Evolutionary conservation across 2,113 vertebrate genomes (phyloP), one percentile per base, ranked within the genome.

Genomic region (Serilophus lunatus): DNA sequence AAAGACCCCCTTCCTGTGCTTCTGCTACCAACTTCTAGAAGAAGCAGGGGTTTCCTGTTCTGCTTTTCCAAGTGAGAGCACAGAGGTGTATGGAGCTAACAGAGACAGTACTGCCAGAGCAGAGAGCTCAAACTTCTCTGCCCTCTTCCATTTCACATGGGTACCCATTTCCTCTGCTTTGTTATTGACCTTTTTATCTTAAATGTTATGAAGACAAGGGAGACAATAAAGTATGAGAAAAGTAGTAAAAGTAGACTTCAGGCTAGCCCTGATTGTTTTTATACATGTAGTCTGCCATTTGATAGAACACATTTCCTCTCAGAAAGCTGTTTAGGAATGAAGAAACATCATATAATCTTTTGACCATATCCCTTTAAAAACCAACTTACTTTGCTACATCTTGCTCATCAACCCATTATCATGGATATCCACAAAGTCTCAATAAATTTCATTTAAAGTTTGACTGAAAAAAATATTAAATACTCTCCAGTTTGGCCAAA

Each of bases 381-480:
- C 33, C 31, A 68, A 4, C 35, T 82, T 87, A 44, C 6, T 51
- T 84, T 76, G 76, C 36, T 64, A 57, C 22, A 63, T 59, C 42
- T 81, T 38, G 70, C 8, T 57, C 49, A 36, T 79, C 15, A 72
- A 45, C 7, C 24, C 38, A 15, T 10, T 9, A n/a, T 40, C 45
- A 26, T 44, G 35, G 18, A 9, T 33, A 49, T 40, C 53, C 59
- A 64, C 35, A 53, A 66, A 93, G 40, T 70, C 9, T 0, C 29
- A 90, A 75, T 13, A 88, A 70, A 72, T 78, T 93, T 90, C 23
- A 76, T 44, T 70, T 75, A 29, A 95, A 69, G 44, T 95, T 90
- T 70, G 76, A 68, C 3, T 81, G 68, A 66, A 28, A 87, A n/a
- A 94, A 72, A 75, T 91, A 71, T 69, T 84, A 74, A 92, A 60